Evolutionary conservation across 2,888 invertebrate species (phyloP), one percentile per base, ranked within the genome.

Genomic region (Pristionchus japonicus): DNA sequence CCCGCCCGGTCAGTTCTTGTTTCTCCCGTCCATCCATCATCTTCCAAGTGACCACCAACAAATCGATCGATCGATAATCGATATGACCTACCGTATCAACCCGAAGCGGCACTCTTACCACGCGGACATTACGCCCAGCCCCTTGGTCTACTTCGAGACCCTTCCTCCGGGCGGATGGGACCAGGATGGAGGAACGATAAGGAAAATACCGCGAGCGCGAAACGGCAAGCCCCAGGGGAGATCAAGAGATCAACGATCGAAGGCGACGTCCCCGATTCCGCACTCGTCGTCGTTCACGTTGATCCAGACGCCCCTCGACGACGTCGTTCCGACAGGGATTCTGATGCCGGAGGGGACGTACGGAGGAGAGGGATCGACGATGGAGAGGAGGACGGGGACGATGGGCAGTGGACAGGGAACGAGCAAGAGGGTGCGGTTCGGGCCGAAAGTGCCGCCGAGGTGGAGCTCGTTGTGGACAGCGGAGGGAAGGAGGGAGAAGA

Each of bases 71-170:
- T 43, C 77, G 27, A 40, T 20, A 4, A 1, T 2, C 34, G 52
- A 17, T 31, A 83, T 83, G 82, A 49, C 52, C 49, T 83, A 83
- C 82, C 82, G 82, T 15, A 83, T 77, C 77, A 40, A 77, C 43
- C n/a, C 40, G n/a, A 23, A 43, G 11, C 77, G 77, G 1, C 77
- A 77, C 77, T 77, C 77, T 0, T 77, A 77, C 15, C 77, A 77
- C 27, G 77, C 77, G 43, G 77, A 77, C 47, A 77, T 77, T 43
- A 77, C 77, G 47, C 77, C 77, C 77, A 43, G 43, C n/a, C 40
- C 77, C 20, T n/a, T 77, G 77, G 43, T 77, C 13, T 77, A 77
- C 77, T 77, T 77, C 27, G 43, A 40, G 77, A 43, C 43, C 40
- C 70, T 37, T 17, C 31, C 34, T 11, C 43, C 77, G 1, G 77